Evolutionary conservation across 2,888 invertebrate genomes (phyloP).

Genomic region (Yponomeuta malinellus): DNA sequence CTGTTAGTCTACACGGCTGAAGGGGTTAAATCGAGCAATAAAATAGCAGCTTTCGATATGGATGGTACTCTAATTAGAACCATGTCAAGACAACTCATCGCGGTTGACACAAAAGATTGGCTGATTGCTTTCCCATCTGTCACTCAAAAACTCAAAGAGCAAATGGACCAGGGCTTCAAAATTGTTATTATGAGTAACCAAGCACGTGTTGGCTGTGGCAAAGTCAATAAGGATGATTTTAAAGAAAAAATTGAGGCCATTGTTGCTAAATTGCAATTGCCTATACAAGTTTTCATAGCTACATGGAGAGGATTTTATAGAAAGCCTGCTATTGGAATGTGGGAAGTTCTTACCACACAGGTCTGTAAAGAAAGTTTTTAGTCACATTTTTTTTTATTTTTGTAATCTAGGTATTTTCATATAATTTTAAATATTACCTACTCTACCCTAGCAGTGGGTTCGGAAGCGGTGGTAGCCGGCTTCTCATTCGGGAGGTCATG

Average conservation of each 20-base stretch:
- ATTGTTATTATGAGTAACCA: constrained; percentile 96
- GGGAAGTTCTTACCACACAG: constrained; percentile 81
- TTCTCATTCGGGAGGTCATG: too few relatives aligned
- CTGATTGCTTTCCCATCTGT: constrained; percentile 82
- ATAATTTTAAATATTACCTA: too few relatives aligned
- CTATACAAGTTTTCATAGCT: constrained; percentile 88
- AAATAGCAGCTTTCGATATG: constrained; percentile 94
- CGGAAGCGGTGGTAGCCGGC: too few relatives aligned
- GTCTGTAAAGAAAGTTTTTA: constrained; percentile 41
- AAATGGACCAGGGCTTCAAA: constrained; percentile 82
- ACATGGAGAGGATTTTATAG: constrained; percentile 83
- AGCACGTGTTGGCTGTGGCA: constrained; percentile 82
- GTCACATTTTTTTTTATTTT: too few relatives aligned
- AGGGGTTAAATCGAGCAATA: constrained; percentile 72
- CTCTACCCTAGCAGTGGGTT: too few relatives aligned
- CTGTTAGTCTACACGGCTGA: constrained; percentile 80
- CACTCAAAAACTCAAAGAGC: constrained; percentile 79
- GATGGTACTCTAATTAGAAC: constrained; percentile 96
- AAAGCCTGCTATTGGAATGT: constrained; percentile 94
- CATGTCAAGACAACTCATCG: constrained; percentile 91
- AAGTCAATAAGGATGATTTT: constrained; percentile 82
- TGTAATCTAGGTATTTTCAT: too few relatives aligned
- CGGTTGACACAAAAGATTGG: constrained; percentile 91
- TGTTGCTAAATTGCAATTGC: constrained; percentile 80
- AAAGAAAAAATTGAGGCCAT: constrained; percentile 89